Base-by-base conservation (phyloP, 2,113 vertebrate species). In the Isichthys henryi region DNA sequence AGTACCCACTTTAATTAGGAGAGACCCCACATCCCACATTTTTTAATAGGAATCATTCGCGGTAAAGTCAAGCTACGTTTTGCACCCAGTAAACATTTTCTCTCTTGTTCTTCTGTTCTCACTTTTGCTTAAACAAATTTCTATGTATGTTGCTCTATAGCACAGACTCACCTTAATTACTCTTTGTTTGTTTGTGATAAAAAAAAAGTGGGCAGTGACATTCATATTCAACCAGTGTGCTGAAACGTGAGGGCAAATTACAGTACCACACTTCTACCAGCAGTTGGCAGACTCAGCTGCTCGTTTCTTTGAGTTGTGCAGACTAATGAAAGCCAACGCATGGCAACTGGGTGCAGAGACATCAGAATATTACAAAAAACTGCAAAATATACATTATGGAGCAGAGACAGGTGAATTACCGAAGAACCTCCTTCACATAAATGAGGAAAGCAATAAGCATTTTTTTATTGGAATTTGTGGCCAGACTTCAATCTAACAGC, bases 231-330 rank as follows among this genome's bases (percentile, higher is more conserved):
- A 10, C 6, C 45, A 48, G 82, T 84, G 7, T n/a, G 3, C 21
- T 48, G 19, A 43, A 70, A 82, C 7, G 19, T n/a, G 56, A n/a
- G 2, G 31, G 31, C 39, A 82, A 23, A 45, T 9, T 84, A 9
- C 43, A 84, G 82, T 84, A 46, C 43, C 82, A 3, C 23, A n/a
- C 9, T 88, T 46, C 58, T 43, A 87, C 82, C 92, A 89, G 90
- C 88, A 91, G 91, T 91, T 91, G 91, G 92, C 92, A 91, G 91
- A 92, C 70, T 92, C 5, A 58, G 5, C 56, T 43, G 70, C 84
- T 62, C 21, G 43, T 88, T 50, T 35, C 86, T 35, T 21, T 5
- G 3, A 89, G 53, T 46, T 62, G 50, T 62, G 70, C 46, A 53
- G 62, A 21, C 31, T 48, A 39, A 43, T 21, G 15, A 56, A 46